These are phyloP conservation scores for Nomada fabriciana DNA, from an alignment of 2,888 invertebrate genomes.

Conservation along the genomic window DNA sequence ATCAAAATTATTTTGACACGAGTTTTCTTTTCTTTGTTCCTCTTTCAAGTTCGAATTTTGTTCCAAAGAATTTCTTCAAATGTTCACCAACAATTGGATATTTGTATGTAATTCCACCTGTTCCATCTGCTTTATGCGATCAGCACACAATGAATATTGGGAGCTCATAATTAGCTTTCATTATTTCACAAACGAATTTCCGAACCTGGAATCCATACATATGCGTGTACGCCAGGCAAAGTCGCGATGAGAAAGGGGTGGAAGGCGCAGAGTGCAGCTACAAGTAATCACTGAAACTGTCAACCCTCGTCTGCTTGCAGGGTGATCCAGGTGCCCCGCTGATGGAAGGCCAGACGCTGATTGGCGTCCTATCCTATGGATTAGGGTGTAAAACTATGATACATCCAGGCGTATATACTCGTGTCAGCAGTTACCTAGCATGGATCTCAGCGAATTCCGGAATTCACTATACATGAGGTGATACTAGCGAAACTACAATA, in stretches of 20 bases:
- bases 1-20: too few relatives aligned
- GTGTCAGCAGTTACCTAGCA: slow-evolving; percentile 79
- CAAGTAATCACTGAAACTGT: slow-evolving; percentile 53
- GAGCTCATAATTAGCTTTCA: neutral
- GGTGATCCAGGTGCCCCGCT: slow-evolving; percentile 88
- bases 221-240: too few relatives aligned
- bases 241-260: slow-evolving; percentile 12
- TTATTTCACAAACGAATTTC: neutral
- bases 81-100: too few relatives aligned
- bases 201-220: slow-evolving; percentile 10
- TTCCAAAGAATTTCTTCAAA: too few relatives aligned
- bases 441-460: slow-evolving; percentile 65
- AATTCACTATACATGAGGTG: slow-evolving; percentile 43
- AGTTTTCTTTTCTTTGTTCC: too few relatives aligned
- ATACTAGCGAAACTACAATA: slow-evolving; percentile 39
- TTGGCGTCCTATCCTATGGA: slow-evolving; percentile 87
- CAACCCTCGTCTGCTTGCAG: slow-evolving; percentile 78
- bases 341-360: slow-evolving; percentile 84
- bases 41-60: too few relatives aligned
- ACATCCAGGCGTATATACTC: slow-evolving; percentile 87
- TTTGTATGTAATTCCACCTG: too few relatives aligned
- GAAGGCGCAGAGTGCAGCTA: slow-evolving; percentile 8
- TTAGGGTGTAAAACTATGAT: slow-evolving; percentile 85
- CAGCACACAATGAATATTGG: neutral
- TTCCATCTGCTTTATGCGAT: too few relatives aligned